Evolutionary conservation across 2,797 vertebrate genomes (phyloP).

Genomic region (Anisognathus igniventris): DNA sequence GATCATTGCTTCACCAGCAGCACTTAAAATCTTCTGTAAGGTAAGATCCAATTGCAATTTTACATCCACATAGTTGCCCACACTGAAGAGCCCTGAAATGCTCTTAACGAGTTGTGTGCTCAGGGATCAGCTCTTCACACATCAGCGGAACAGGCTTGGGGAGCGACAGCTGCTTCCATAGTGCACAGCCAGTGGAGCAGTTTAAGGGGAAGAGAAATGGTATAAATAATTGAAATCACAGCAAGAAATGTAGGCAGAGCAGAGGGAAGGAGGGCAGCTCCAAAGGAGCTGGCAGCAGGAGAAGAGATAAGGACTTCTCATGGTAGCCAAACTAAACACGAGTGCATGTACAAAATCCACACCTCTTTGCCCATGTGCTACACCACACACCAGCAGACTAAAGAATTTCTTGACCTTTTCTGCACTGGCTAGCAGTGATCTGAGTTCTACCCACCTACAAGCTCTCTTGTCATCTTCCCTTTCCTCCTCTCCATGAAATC

Average conservation of each 20-base stretch:
- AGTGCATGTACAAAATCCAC: neutral
- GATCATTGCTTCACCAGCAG: neutral
- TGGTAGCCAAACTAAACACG: neutral
- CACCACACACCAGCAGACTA: fast-evolving
- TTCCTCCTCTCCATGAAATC: neutral
- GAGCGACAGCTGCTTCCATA: neutral
- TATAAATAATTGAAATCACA: constrained; percentile 43
- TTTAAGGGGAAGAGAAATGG: constrained; percentile 23
- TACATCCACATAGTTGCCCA: neutral
- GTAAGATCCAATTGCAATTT: neutral
- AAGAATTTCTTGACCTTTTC: neutral
- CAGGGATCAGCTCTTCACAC: neutral
- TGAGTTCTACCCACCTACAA: neutral
- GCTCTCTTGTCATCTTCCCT: neutral
- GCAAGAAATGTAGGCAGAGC: constrained; percentile 11
- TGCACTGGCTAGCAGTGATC: neutral
- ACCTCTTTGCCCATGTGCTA: fast-evolving
- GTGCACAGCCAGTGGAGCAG: neutral
- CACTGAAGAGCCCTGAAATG: neutral
- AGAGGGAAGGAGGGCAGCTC: neutral
- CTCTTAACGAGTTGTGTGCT: neutral
- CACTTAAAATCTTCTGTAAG: neutral
- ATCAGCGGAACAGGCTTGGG: neutral
- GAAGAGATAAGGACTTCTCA: neutral
- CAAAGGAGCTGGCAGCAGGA: constrained; percentile 1